Conservation (phyloP, 2,888 invertebrate species). For the Griposia aprilina region DNA sequence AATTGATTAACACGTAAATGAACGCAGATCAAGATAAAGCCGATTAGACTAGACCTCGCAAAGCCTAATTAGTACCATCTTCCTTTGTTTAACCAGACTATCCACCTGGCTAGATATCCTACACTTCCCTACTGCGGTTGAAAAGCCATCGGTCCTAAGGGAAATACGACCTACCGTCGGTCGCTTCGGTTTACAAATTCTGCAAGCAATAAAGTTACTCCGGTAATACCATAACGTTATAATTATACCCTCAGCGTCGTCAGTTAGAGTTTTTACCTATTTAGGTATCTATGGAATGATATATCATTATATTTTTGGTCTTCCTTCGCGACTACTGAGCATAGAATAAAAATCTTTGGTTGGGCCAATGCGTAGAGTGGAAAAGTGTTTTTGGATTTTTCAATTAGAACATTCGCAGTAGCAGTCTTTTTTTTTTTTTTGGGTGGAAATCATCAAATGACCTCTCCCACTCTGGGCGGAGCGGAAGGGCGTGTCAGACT, state of each 20-base stretch:
- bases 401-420: no score
- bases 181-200: constrained; percentile 6
- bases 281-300: background rate
- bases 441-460: no score
- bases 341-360: background rate
- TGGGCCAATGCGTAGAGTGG: background rate
- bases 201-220: constrained; percentile 4
- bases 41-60: background rate
- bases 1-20: background rate
- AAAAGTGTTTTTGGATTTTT: background rate
- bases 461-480: no score
- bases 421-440: no score
- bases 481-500: no score
- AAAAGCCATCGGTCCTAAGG: background rate
- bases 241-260: background rate
- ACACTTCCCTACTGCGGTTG: background rate
- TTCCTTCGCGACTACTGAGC: no score
- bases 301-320: background rate
- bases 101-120: background rate
- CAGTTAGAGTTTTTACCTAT: background rate
- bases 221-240: background rate
- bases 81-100: background rate
- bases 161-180: background rate
- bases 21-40: background rate
- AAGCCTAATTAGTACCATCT: background rate